A percentile compares a stretch with the other conserved stretches of the same genome.
phyloP scores from a whole-genome alignment of 1,140 invertebrate genomes.

The Myzus persicae region DNA sequence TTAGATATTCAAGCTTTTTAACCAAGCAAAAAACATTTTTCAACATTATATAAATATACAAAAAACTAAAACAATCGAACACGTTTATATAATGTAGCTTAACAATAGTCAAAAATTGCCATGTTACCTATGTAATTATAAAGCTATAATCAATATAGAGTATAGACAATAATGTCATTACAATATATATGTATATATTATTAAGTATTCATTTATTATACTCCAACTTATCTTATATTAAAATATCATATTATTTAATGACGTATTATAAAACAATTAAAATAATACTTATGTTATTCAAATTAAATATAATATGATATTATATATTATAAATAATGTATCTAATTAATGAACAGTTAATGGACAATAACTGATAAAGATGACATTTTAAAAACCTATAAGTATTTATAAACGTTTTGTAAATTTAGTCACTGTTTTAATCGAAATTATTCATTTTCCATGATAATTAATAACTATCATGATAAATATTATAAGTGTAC shows the following conservation, averaged over 20 bases:
- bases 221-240: not conserved
- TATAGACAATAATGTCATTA: too few relatives aligned
- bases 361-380: not conserved
- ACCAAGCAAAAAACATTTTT: too few relatives aligned
- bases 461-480: not conserved
- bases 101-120: too few relatives aligned
- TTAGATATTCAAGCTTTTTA: too few relatives aligned
- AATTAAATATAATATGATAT: conserved; percentile 18
- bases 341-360: not conserved
- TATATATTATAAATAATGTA: not conserved
- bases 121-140: too few relatives aligned
- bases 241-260: not conserved
- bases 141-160: too few relatives aligned
- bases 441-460: not conserved
- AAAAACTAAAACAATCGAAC: too few relatives aligned
- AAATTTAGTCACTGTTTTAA: not conserved
- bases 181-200: too few relatives aligned
- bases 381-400: not conserved
- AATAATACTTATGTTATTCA: not conserved
- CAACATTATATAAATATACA: too few relatives aligned
- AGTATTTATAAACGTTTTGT: not conserved
- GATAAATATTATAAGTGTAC: not conserved
- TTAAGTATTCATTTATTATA: not conserved
- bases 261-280: not conserved
- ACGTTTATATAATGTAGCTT: too few relatives aligned